These are phyloP conservation scores for Microcebus griseorufus DNA, from an alignment of 2,113 vertebrate species.

Conservation along the genomic window DNA sequence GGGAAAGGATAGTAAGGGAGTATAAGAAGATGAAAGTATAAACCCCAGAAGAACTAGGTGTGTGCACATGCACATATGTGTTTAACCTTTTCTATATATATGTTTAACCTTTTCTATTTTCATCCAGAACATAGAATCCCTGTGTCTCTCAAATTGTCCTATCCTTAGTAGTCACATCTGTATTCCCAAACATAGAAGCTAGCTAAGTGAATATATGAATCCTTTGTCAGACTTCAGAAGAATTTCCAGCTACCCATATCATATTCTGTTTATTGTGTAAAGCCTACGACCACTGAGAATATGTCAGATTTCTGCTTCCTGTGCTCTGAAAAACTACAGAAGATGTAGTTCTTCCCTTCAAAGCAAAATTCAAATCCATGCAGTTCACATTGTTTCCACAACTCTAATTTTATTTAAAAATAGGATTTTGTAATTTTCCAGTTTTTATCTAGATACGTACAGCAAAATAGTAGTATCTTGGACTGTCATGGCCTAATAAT, in stretches of 20 bases:
- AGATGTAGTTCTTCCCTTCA: not conserved
- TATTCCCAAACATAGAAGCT: not conserved
- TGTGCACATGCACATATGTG: not conserved
- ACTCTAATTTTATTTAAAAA: not conserved
- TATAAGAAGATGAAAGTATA: not conserved
- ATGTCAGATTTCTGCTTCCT: not conserved
- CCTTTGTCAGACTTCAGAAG: not conserved
- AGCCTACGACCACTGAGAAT: not conserved
- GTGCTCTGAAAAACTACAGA: not conserved
- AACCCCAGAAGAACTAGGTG: not conserved
- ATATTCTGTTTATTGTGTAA: not conserved
- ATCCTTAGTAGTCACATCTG: not conserved
- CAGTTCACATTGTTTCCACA: not conserved
- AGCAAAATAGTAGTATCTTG: not conserved
- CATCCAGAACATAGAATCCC: not conserved
- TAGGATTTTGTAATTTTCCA: not conserved
- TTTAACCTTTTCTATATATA: not conserved
- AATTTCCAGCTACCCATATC: not conserved
- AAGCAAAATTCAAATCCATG: not conserved
- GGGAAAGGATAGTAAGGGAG: not conserved
- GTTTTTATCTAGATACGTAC: not conserved
- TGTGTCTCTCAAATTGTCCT: not conserved
- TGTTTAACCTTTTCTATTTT: not conserved
- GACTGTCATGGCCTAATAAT: not conserved
- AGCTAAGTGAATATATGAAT: not conserved